Conservation (phyloP, 2,113 vertebrate species). For the Harpagus bidentatus region DNA sequence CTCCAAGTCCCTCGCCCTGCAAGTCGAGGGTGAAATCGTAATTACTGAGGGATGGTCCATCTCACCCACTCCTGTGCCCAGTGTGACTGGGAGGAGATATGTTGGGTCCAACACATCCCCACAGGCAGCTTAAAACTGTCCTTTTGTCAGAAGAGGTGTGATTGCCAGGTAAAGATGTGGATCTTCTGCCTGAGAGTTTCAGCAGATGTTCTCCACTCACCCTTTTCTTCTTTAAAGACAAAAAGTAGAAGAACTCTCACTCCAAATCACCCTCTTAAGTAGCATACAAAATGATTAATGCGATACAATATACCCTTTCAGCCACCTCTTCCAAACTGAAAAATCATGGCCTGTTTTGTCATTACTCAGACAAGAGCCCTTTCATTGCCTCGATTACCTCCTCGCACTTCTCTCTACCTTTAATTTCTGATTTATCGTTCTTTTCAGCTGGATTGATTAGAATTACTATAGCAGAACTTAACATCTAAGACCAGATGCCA, state of each 20-base stretch:
- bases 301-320: neutral
- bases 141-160: neutral
- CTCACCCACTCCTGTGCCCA: neutral
- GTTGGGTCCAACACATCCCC: neutral
- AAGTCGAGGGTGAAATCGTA: neutral
- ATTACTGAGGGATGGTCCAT: neutral
- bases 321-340: neutral
- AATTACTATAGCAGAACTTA: neutral
- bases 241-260: neutral
- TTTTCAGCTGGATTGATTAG: neutral
- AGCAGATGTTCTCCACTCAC: neutral
- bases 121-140: neutral
- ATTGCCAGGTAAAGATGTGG: neutral
- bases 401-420: neutral
- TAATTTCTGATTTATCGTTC: neutral
- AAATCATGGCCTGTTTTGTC: neutral
- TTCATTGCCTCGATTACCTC: neutral
- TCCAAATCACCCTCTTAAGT: neutral
- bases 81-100: accelerated
- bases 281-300: neutral
- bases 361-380: neutral
- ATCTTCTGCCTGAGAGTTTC: neutral
- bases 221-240: neutral
- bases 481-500: neutral
- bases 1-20: neutral